Percentiles rank a stretch among this genome's conserved stretches.
Conservation (phyloP, 64 coral and sea anemone genomes). For the Dendronephthya gigantea region DNA sequence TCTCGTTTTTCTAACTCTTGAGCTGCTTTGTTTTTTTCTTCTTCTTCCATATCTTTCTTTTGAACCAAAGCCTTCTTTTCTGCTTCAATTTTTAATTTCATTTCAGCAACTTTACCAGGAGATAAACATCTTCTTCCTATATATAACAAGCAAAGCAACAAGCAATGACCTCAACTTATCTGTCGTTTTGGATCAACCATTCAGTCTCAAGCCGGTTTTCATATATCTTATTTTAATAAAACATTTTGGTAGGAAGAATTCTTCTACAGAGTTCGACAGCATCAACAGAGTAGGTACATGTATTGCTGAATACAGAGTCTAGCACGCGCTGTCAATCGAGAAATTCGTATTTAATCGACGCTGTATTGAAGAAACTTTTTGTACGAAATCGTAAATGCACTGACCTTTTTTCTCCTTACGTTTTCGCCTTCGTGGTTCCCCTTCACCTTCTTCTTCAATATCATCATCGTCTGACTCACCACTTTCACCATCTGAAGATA, state of each 20-base stretch:
- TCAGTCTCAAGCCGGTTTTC: no score
- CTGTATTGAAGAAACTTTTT: no score
- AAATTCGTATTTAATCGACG: no score
- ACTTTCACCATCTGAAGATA: conserved; percentile 5
- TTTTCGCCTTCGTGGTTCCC: not conserved
- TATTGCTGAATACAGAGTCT: no score
- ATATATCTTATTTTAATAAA: no score
- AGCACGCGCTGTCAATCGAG: no score
- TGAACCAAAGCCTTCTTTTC: conserved; percentile 60
- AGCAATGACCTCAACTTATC: not conserved
- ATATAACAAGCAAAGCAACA: not conserved
- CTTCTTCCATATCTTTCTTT: conserved; percentile 95
- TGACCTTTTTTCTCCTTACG: conserved; percentile 3
- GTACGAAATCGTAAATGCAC: no score
- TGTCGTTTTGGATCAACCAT: no score
- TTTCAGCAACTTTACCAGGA: conserved; percentile 85
- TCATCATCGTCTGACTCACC: not conserved
- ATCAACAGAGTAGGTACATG: no score
- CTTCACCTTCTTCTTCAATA: not conserved
- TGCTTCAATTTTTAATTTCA: conserved; percentile 91
- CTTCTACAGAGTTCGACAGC: no score
- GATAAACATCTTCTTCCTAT: conserved; percentile 69
- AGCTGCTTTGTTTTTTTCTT: conserved; percentile 74
- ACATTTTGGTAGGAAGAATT: no score
- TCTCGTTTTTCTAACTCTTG: conserved; percentile 88